A percentile compares a stretch with the other conserved stretches of the same genome.
These are phyloP conservation scores for Tokudaia tokunoshimensis DNA, from an alignment of 2,797 vertebrate genomes.

Conservation along the genomic window DNA sequence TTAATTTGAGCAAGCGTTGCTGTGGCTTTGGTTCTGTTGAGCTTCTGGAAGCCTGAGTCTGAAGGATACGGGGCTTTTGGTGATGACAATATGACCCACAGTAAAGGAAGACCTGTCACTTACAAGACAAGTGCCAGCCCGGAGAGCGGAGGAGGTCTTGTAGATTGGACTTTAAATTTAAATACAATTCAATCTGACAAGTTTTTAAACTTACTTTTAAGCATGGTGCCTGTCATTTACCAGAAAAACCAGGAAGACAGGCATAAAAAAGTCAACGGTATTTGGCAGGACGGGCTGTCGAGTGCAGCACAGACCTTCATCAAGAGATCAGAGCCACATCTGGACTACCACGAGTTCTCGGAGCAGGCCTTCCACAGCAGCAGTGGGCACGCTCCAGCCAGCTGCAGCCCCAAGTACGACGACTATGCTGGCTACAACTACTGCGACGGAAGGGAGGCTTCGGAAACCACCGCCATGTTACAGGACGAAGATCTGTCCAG, in stretches of 20 bases:
- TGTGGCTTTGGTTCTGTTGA: conserved; percentile 48
- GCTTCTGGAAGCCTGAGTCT: conserved; percentile 66
- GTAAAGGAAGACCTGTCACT: conserved; percentile 87
- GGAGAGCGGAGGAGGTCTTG: conserved; percentile 84
- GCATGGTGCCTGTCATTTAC: conserved; percentile 96
- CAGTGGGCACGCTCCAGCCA: conserved; percentile 82
- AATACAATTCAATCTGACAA: conserved; percentile 91
- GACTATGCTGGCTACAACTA: conserved; percentile 88
- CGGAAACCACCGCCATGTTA: conserved; percentile 94
- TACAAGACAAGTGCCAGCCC: conserved; percentile 83
- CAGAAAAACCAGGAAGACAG: conserved; percentile 95
- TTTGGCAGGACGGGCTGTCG: conserved; percentile 89
- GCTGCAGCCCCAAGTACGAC: conserved; percentile 88
- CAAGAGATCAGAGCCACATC: conserved; percentile 84
- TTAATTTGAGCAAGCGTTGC: conserved; percentile 54
- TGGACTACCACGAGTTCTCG: conserved; percentile 88
- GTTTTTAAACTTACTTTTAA: conserved; percentile 92
- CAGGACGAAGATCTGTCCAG: conserved; percentile 89
- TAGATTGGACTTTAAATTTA: conserved; percentile 91
- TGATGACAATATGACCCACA: conserved; percentile 90
- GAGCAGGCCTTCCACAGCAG: conserved; percentile 87
- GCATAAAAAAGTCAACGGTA: conserved; percentile 92
- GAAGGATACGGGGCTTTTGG: conserved; percentile 77
- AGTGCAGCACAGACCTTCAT: conserved; percentile 85
- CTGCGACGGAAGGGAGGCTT: conserved; percentile 90